Base-by-base conservation (phyloP, 2,888 invertebrate species). In the Perizoma affinitatum region DNA sequence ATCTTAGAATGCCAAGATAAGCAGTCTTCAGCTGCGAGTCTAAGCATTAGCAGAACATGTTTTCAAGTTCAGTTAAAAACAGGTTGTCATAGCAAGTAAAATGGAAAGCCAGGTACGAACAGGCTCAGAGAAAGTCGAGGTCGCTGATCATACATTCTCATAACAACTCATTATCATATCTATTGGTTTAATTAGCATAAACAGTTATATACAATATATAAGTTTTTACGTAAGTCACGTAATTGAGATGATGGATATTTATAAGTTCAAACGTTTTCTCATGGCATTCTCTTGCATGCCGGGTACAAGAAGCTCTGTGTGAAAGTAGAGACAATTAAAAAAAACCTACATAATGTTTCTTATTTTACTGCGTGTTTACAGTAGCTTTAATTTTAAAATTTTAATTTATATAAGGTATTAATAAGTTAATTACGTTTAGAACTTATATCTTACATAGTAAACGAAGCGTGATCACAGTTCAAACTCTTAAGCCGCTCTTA, bases 41-140 rank as follows among this genome's bases (percentile, higher is more conserved):
- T 3, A 22, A 22, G 22, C 22, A 22, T 22, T 22, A 22, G 22
- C 3, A 22, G 6, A 40, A 36, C 6, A 54, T 47, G 34, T 47
- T 54, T 46, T 40, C 54, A 47, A 54, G 51, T 47, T 54, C 40
- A 52, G 38, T 9, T 36, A 7, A 48, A 41, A 53, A 61, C 61
- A 40, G 42, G 48, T 57, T 47, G 33, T 48, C 41, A 42, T 54
- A 53, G 53, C 42, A 42, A 57, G 56, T 57, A 61, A 59, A 69
- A 63, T 66, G 61, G 68, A 69, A 68, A 69, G 69, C 59, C 45
- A 11, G 34, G 34, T 43, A 47, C 49, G 8, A 45, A 61, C 53
- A 64, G 63, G 61, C 40, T 55, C 58, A 59, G 71, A 64, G 75
- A 74, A 71, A 72, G 72, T 67, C 40, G 68, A 68, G 70, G 71